phyloP scores from a whole-genome alignment of 53 echinoderm and acorn worm genomes.

The Arbacia lixula region DNA sequence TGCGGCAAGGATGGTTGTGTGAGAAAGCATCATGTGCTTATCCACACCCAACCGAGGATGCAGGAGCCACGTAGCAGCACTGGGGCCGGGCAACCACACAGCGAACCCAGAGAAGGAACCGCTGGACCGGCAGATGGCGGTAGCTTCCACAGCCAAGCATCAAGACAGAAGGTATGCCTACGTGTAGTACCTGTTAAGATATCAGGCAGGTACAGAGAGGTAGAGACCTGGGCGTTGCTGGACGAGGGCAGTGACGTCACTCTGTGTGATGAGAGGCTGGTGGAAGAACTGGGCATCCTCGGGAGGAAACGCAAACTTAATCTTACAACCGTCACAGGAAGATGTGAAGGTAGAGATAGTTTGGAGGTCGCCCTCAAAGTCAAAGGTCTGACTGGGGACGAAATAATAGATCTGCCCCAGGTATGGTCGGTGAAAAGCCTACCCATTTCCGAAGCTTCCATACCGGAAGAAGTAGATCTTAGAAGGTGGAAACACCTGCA shows the following conservation, averaged over 20 bases:
- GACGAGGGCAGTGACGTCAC: slow-evolving; percentile 52
- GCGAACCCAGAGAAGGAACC: neutral
- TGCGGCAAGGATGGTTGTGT: neutral
- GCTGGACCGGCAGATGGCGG: neutral
- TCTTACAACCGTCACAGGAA: slow-evolving; percentile 48
- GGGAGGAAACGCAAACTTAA: slow-evolving; percentile 34
- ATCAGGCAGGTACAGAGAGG: neutral
- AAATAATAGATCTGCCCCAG: slow-evolving; percentile 28
- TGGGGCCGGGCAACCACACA: neutral
- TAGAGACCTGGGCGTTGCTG: slow-evolving; percentile 56
- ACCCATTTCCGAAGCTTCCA: slow-evolving; percentile 35
- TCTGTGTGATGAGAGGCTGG: slow-evolving; percentile 41
- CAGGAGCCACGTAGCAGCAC: neutral
- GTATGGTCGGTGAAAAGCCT: slow-evolving; percentile 61
- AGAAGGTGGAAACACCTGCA: slow-evolving; percentile 51
- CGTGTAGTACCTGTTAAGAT: slow-evolving; percentile 53
- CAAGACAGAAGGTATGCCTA: slow-evolving; percentile 21
- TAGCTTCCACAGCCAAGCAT: neutral
- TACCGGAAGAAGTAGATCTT: slow-evolving; percentile 53
- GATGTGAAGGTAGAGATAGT: neutral
- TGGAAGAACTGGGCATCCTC: slow-evolving; percentile 22
- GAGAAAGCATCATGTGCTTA: slow-evolving; percentile 17
- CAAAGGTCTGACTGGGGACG: slow-evolving; percentile 8
- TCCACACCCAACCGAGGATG: neutral
- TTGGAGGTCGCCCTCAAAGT: slow-evolving; percentile 54